phyloP scores from a whole-genome alignment of 2,113 vertebrate genomes.

The Saccopteryx leptura region DNA sequence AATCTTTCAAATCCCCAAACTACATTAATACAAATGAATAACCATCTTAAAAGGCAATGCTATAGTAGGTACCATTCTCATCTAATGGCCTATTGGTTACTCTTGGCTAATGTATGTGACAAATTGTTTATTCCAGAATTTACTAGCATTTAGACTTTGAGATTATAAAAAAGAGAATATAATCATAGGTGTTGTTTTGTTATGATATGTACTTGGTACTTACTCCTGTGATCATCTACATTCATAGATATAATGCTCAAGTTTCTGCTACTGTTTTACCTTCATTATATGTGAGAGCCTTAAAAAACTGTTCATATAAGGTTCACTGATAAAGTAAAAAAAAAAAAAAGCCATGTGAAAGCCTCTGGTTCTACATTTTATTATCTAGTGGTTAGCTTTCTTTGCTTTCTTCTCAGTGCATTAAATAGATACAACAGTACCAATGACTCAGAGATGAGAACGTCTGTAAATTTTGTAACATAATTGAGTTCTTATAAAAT shows the following conservation, averaged over 20 bases:
- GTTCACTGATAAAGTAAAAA: slow-evolving; percentile 31
- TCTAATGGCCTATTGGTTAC: neutral
- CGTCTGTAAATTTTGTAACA: slow-evolving; percentile 8
- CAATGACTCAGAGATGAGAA: neutral
- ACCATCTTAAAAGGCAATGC: slow-evolving; percentile 10
- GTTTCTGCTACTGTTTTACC: neutral
- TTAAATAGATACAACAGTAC: neutral
- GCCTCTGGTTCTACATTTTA: neutral
- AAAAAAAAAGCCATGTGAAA: neutral
- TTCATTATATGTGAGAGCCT: neutral
- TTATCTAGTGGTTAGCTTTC: neutral
- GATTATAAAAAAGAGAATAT: neutral
- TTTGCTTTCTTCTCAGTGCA: slow-evolving; percentile 37
- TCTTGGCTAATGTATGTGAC: neutral
- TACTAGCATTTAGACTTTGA: neutral
- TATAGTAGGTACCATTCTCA: neutral
- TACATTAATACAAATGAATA: slow-evolving; percentile 25
- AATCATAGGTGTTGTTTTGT: neutral
- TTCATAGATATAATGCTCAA: neutral
- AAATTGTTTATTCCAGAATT: neutral
- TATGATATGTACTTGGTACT: neutral
- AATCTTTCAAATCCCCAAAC: slow-evolving; percentile 52
- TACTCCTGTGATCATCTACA: neutral
- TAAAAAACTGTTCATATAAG: neutral
- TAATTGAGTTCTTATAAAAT: slow-evolving; percentile 30